phyloP scores from a whole-genome alignment of 2,888 invertebrate genomes.

The Acleris literana region DNA sequence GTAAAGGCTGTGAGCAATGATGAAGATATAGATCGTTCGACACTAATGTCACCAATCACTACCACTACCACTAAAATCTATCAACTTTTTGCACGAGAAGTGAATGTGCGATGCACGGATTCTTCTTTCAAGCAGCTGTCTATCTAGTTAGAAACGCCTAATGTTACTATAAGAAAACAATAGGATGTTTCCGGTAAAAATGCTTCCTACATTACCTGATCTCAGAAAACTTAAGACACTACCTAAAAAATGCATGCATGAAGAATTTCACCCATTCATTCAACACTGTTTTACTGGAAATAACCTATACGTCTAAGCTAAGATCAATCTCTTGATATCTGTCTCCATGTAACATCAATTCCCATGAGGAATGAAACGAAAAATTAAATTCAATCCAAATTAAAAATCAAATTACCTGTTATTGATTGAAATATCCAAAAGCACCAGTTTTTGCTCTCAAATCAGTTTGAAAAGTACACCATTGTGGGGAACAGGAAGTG shows the following conservation, averaged over 20 bases:
- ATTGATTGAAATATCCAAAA: slow-evolving; percentile 76
- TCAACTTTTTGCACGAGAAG: slow-evolving; percentile 80
- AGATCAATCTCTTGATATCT: slow-evolving; percentile 71
- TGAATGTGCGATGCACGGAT: slow-evolving; percentile 83
- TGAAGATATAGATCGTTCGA: slow-evolving; percentile 81
- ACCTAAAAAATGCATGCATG: slow-evolving; percentile 22
- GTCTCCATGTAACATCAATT: slow-evolving; percentile 71
- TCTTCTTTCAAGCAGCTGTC: slow-evolving; percentile 82
- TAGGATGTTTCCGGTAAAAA: slow-evolving; percentile 67
- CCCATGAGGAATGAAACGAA: slow-evolving; percentile 83
- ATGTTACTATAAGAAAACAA: slow-evolving; percentile 72
- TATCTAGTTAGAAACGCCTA: slow-evolving; percentile 82
- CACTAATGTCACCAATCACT: slow-evolving; percentile 75
- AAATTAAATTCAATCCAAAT: slow-evolving; percentile 66
- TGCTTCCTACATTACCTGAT: slow-evolving; percentile 17
- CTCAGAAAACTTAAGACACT: slow-evolving; percentile 13
- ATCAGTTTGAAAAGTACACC: slow-evolving; percentile 48
- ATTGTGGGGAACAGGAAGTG: slow-evolving; percentile 51
- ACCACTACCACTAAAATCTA: slow-evolving; percentile 73
- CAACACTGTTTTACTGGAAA: slow-evolving; percentile 67
- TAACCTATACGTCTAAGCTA: slow-evolving; percentile 72
- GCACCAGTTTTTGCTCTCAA: slow-evolving; percentile 74
- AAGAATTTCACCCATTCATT: slow-evolving; percentile 29
- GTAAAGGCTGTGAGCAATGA: slow-evolving; percentile 39
- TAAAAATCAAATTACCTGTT: slow-evolving; percentile 54